phyloP scores from a whole-genome alignment of 2,888 invertebrate genomes.

The Drosophila rubida region DNA sequence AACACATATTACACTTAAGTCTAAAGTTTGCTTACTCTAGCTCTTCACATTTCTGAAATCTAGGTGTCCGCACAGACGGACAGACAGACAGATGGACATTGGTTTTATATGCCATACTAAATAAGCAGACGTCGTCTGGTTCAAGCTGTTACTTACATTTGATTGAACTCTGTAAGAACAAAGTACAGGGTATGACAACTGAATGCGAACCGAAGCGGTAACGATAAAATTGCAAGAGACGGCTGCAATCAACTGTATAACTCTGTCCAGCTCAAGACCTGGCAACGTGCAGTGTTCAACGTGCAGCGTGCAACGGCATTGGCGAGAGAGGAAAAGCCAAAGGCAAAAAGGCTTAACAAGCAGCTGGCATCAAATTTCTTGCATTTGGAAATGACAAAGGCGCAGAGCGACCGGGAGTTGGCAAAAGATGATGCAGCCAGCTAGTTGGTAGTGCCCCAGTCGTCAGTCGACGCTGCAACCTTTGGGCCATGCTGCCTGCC shows the following conservation, averaged over 20 bases:
- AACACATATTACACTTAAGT: too few species aligned
- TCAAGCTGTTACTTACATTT: too few species aligned
- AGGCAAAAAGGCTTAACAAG: slow-evolving; percentile 65
- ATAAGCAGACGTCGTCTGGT: too few species aligned
- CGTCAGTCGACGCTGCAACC: too few species aligned
- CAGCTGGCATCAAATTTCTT: slow-evolving; percentile 78
- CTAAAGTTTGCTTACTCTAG: too few species aligned
- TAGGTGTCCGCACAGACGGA: too few species aligned
- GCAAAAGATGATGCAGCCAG: slow-evolving; percentile 20
- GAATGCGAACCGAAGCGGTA: slow-evolving; percentile 28
- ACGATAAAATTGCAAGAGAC: slow-evolving; percentile 48
- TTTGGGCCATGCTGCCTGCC: slow-evolving; percentile 32
- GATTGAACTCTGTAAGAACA: too few species aligned
- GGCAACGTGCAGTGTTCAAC: slow-evolving; percentile 26
- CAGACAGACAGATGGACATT: too few species aligned
- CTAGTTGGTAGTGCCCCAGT: too few species aligned
- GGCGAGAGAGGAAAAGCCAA: slow-evolving; percentile 31
- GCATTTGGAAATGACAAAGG: slow-evolving; percentile 74
- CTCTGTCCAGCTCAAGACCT: slow-evolving; percentile 33
- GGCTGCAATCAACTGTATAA: slow-evolving; percentile 51
- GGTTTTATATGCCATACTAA: too few species aligned
- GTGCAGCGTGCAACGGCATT: slow-evolving; percentile 30
- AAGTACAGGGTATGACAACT: too few species aligned
- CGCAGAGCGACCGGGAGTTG: slow-evolving; percentile 19
- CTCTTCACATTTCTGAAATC: too few species aligned